phyloP scores from a whole-genome alignment of 2,888 invertebrate genomes.

The Stenoptilia bipunctidactyla region DNA sequence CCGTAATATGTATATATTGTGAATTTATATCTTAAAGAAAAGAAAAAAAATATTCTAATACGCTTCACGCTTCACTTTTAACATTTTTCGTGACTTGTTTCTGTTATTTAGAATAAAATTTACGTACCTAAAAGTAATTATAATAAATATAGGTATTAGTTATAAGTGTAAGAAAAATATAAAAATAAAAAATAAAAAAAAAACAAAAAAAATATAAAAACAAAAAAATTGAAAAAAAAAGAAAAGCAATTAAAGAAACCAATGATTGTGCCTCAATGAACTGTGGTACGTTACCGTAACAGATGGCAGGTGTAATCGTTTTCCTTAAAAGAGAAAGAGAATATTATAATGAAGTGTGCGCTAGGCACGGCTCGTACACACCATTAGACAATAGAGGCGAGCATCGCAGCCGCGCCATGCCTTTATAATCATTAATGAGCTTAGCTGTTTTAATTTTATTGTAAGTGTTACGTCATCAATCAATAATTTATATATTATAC shows the following conservation, averaged over 20 bases:
- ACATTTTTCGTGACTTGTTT: constrained; percentile 67
- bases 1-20: constrained; percentile 68
- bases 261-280: constrained; percentile 72
- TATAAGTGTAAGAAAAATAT: constrained; percentile 37
- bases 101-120: constrained; percentile 69
- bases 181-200: constrained; percentile 21
- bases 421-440: constrained; percentile 69
- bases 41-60: constrained; percentile 48
- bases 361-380: constrained; percentile 34
- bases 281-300: constrained; percentile 71
- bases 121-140: constrained; percentile 70
- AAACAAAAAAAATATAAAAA: constrained; percentile 27
- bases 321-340: constrained; percentile 40
- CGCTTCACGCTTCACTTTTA: constrained; percentile 69
- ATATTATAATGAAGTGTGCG: constrained; percentile 52
- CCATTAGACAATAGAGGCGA: constrained; percentile 50
- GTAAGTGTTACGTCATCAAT: constrained; percentile 70
- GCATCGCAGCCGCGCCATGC: constrained; percentile 50
- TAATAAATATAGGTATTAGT: constrained; percentile 51
- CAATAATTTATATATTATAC: constrained; percentile 63
- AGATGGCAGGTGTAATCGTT: constrained; percentile 63
- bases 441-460: constrained; percentile 69
- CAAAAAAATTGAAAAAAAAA: constrained; percentile 34
- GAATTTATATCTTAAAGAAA: constrained; percentile 52
- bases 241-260: constrained; percentile 68